Conservation (phyloP, 2,113 vertebrate genomes). For the Mustela lutreola region DNA sequence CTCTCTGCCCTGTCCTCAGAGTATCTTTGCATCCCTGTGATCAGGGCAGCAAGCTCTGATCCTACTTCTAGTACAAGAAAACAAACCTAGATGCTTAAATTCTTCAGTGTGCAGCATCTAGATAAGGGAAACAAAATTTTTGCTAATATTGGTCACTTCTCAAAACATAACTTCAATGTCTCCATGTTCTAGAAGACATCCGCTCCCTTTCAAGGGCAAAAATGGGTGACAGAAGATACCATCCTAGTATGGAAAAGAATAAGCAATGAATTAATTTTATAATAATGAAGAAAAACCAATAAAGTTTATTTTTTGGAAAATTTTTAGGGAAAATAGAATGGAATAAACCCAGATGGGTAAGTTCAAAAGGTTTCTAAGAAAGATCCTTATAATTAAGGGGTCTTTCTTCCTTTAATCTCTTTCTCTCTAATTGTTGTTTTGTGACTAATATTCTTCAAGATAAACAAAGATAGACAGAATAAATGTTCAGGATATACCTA, state of each 20-base stretch:
- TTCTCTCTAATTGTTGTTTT: not conserved
- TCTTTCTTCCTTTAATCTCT: constrained; percentile 23
- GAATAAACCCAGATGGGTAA: not conserved
- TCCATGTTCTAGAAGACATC: not conserved
- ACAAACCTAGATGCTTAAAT: not conserved
- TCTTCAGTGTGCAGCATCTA: not conserved
- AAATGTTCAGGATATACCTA: not conserved
- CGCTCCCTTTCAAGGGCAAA: not conserved
- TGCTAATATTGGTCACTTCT: not conserved
- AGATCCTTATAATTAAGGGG: not conserved
- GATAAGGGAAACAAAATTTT: not conserved
- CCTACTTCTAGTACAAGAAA: not conserved
- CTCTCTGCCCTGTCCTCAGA: not conserved
- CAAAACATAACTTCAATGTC: not conserved
- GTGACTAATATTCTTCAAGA: constrained; percentile 37
- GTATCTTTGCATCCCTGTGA: not conserved
- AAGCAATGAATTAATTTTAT: not conserved
- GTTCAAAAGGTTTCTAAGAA: not conserved
- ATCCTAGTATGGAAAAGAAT: not conserved
- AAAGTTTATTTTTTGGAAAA: not conserved
- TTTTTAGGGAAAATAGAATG: not conserved
- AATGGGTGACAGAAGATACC: not conserved
- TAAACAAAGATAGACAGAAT: not conserved
- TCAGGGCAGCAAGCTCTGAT: not conserved
- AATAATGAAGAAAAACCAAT: not conserved